phyloP scores from a whole-genome alignment of 2,113 vertebrate genomes.

The Abramis brama region DNA sequence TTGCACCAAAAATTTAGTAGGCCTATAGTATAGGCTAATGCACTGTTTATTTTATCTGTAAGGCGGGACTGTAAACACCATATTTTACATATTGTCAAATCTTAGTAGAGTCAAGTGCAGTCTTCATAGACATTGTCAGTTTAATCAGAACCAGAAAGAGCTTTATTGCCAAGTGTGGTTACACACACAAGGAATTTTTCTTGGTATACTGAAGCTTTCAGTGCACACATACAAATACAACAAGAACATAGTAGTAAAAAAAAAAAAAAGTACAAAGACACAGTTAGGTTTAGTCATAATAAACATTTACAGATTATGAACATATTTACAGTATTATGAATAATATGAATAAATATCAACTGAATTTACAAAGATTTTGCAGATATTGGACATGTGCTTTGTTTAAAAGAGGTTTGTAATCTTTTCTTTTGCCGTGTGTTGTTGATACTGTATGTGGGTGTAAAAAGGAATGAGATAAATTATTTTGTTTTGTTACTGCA shows the following conservation, averaged over 20 bases:
- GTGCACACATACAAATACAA: no score
- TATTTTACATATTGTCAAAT: background rate
- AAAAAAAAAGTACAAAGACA: no score
- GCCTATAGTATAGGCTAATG: background rate
- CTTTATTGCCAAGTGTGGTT: no score
- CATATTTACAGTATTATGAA: no score
- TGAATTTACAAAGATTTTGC: no score
- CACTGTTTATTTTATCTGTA: background rate
- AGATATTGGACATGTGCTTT: background rate
- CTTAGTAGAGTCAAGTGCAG: slow-evolving; percentile 7
- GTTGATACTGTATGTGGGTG: slow-evolving; percentile 14
- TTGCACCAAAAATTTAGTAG: background rate
- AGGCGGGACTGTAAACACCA: background rate
- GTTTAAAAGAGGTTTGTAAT: slow-evolving; percentile 11
- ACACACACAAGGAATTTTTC: no score
- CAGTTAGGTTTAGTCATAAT: no score
- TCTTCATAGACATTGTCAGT: background rate
- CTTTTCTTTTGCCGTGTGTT: background rate
- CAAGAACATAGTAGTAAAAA: no score
- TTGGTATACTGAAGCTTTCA: no score
- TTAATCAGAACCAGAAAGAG: background rate
- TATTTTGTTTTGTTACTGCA: background rate
- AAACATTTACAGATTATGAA: no score
- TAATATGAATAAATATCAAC: no score
- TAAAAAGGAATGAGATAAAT: slow-evolving; percentile 19